phyloP scores from a whole-genome alignment of 2,113 vertebrate species.

The Neogobius melanostomus region DNA sequence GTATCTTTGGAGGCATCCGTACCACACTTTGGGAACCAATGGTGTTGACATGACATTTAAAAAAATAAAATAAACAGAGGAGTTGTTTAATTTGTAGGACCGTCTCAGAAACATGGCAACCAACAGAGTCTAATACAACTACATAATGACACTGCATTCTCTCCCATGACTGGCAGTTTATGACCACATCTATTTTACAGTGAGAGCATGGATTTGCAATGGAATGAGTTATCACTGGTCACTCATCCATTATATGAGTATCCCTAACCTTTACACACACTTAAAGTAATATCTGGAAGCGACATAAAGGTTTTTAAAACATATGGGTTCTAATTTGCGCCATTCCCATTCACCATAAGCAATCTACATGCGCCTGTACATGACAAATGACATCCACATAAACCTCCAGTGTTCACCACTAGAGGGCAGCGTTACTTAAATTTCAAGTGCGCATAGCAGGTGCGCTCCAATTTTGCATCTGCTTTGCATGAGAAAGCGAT shows the following conservation, averaged over 20 bases:
- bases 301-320: neutral
- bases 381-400: slow-evolving; percentile 21
- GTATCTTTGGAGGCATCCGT: too few species aligned
- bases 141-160: neutral
- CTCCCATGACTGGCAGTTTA: neutral
- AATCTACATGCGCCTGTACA: neutral
- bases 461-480: slow-evolving; percentile 43
- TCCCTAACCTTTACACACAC: neutral
- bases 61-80: too few species aligned
- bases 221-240: slow-evolving; percentile 37
- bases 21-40: too few species aligned
- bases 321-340: slow-evolving; percentile 1
- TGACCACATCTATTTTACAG: slow-evolving; percentile 29
- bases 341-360: neutral
- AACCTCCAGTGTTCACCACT: slow-evolving; percentile 32
- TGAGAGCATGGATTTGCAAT: slow-evolving; percentile 39
- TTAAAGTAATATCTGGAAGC: neutral
- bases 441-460: slow-evolving; percentile 40
- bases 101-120: neutral
- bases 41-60: too few species aligned
- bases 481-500: slow-evolving; percentile 56
- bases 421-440: slow-evolving; percentile 68
- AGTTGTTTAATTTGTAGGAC: too few species aligned
- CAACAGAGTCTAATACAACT: neutral
- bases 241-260: slow-evolving; percentile 30